Base-by-base conservation (phyloP, 2,888 invertebrate genomes). In the Polydrusus cervinus region DNA sequence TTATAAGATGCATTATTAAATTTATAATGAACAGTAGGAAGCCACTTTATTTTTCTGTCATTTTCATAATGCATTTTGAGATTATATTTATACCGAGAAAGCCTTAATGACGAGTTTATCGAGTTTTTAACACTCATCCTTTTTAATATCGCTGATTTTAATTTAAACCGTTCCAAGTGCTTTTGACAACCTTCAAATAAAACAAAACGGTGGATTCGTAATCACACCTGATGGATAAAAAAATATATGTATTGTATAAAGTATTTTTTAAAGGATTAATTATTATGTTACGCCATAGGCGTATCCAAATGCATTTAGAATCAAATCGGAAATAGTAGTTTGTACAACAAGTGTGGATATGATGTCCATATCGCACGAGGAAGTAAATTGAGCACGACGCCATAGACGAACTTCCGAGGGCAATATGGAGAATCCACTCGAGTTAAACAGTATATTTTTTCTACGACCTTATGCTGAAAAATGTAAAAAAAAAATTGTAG, bases 61-160 rank as follows among this genome's bases (percentile, higher is more conserved):
- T 51, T 51, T 16, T 43, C 20, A 16, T 51, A 51, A 51, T 51
- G 51, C 51, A 20, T 51, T 51, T 51, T 11, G 18, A 40, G 18
- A 43, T 40, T 43, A 30, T 61, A 18, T 40, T 20, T 61, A 34
- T 38, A 30, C 57, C 43, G 40, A 40, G 61, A 61, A n/a, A 43
- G 18, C 10, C 16, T 18, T 61, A 61, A 61, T 43, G 61, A 61
- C 61, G 13, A 9, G 61, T 61, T 61, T 61, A 34, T 18, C 61
- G 9, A 61, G 40, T 61, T 61, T 40, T 61, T 40, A 61, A 61
- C 61, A 61, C 61, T 61, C 61, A 61, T 61, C 61, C 2, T 61
- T 61, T 61, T 61, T 61, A 61, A 61, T 61, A 61, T 61, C n/a
- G n/a, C n/a, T 14, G 16, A 18, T 61, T 43, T 61, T 61, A 61